phyloP scores from a whole-genome alignment of 2,888 invertebrate genomes.

The Latheticus oryzae region DNA sequence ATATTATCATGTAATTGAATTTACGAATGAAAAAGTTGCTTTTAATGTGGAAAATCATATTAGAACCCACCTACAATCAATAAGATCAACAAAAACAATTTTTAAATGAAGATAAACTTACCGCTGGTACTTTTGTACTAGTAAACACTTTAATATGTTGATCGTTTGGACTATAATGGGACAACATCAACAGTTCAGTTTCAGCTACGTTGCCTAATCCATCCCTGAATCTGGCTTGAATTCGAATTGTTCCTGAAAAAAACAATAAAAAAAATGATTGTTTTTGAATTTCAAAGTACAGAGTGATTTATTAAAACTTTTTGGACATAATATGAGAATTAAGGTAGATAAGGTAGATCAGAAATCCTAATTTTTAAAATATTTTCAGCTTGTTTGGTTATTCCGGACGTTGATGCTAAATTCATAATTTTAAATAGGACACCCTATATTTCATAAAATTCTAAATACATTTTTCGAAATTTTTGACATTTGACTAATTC shows the following conservation, averaged over 20 bases:
- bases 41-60: slow-evolving; percentile 93
- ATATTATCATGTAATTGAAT: slow-evolving; percentile 92
- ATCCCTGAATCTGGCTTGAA: slow-evolving; percentile 78
- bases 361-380: no score
- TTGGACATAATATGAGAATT: no score
- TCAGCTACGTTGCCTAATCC: slow-evolving; percentile 74
- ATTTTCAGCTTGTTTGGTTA: no score
- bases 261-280: no score
- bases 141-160: slow-evolving; percentile 89
- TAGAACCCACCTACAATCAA: slow-evolving; percentile 83
- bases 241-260: slow-evolving; percentile 50
- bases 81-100: not conserved
- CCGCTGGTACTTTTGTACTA: slow-evolving; percentile 80
- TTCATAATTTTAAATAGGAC: no score
- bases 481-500: no score
- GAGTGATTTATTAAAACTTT: no score
- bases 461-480: no score
- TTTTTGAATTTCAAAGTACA: no score
- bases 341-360: no score
- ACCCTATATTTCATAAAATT: no score
- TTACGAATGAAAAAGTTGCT: slow-evolving; percentile 90
- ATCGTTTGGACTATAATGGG: slow-evolving; percentile 85
- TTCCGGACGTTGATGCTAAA: no score
- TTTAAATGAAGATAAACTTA: slow-evolving; percentile 33
- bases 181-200: slow-evolving; percentile 77